Percentiles rank a stretch among this genome's conserved stretches.
Evolutionary conservation across 2,888 invertebrate genomes (phyloP).

Genomic region (Caenorhabditis japonica): DNA sequence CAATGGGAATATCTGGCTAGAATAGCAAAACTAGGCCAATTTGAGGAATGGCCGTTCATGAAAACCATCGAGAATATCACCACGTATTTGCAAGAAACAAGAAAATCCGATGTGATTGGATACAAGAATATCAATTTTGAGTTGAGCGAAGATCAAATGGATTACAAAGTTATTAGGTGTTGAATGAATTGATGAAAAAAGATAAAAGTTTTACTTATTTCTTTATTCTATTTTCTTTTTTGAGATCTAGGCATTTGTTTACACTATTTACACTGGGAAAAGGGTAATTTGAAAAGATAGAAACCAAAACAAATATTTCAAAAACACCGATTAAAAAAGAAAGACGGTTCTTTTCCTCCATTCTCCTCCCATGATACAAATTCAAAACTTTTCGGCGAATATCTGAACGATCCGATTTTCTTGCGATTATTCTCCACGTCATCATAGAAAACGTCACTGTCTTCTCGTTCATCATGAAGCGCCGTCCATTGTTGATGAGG

Average conservation of each 20-base stretch:
- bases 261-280: not conserved
- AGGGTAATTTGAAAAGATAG: not conserved
- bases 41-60: slow-evolving; percentile 48
- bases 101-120: slow-evolving; percentile 47
- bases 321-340: not conserved
- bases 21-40: slow-evolving; percentile 55
- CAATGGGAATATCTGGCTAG: slow-evolving; percentile 67
- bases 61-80: slow-evolving; percentile 55
- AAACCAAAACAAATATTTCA: too few relatives aligned
- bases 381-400: slow-evolving; percentile 18
- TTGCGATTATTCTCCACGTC: slow-evolving; percentile 2
- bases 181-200: not conserved
- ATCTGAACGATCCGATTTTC: slow-evolving; percentile 8
- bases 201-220: not conserved
- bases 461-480: not conserved
- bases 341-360: not conserved
- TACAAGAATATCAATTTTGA: slow-evolving; percentile 60
- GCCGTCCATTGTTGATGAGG: slow-evolving; percentile 14
- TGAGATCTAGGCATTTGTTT: too few relatives aligned
- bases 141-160: slow-evolving; percentile 29
- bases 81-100: slow-evolving; percentile 42
- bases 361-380: slow-evolving; percentile 17
- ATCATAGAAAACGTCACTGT: slow-evolving; percentile 11
- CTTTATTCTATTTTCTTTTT: not conserved
- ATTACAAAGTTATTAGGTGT: slow-evolving; percentile 28